These are phyloP conservation scores for Apodemus speciosus DNA, from an alignment of 2,113 vertebrate genomes.

Conservation along the genomic window DNA sequence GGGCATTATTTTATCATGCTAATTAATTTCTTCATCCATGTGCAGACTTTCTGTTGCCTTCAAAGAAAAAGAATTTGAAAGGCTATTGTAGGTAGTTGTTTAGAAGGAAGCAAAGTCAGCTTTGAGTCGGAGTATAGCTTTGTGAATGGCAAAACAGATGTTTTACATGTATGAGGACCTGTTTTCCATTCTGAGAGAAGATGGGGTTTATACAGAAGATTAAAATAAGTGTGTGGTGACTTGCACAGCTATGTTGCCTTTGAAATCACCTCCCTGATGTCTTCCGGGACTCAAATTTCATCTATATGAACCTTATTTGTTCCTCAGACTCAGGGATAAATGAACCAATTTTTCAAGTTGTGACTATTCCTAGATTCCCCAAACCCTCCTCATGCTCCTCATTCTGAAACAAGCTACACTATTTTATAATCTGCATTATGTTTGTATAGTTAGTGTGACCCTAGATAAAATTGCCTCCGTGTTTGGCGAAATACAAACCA, in stretches of 20 bases:
- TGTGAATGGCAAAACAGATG: too few species aligned
- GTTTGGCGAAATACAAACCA: neutral
- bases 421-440: neutral
- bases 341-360: neutral
- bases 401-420: neutral
- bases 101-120: neutral
- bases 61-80: neutral
- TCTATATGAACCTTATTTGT: neutral
- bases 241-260: too few species aligned
- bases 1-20: constrained; percentile 65
- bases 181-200: neutral
- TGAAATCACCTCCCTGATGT: too few species aligned
- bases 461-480: neutral
- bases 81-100: constrained; percentile 74
- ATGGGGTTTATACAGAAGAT: neutral
- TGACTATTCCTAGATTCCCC: neutral
- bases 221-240: neutral
- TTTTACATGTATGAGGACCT: neutral
- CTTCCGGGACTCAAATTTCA: neutral
- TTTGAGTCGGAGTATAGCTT: neutral
- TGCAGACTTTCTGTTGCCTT: constrained; percentile 83
- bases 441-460: neutral
- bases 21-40: constrained; percentile 68
- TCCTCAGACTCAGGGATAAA: neutral
- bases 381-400: neutral